Conservation (phyloP, 1,140 invertebrate species). For the Pseudomyrmex flavicornis region DNA sequence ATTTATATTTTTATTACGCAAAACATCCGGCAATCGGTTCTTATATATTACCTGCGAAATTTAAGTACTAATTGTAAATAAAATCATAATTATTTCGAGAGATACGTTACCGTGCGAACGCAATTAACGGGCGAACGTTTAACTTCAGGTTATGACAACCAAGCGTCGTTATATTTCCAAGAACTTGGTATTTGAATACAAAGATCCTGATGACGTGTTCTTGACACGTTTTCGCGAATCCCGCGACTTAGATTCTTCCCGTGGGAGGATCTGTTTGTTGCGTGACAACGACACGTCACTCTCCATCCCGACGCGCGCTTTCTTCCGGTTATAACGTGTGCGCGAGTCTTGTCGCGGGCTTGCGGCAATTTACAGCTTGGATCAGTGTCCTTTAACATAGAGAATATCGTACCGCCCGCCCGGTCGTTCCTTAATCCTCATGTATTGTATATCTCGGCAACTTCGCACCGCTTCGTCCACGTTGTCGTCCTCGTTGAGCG, state of each 20-base stretch:
- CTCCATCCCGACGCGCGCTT: slow-evolving; percentile 30
- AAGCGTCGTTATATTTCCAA: background rate
- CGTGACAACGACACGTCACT: slow-evolving; percentile 37
- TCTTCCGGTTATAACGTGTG: slow-evolving; percentile 68
- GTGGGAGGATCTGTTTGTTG: slow-evolving; percentile 30
- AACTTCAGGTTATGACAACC: background rate
- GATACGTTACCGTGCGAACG: too few species aligned
- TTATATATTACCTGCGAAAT: too few species aligned
- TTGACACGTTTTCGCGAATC: slow-evolving; percentile 46
- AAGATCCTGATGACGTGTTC: slow-evolving; percentile 17
- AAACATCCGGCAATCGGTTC: too few species aligned
- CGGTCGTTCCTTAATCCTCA: slow-evolving; percentile 68
- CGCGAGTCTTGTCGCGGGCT: slow-evolving; percentile 62
- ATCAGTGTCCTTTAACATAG: slow-evolving; percentile 69
- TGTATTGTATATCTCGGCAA: slow-evolving; percentile 51
- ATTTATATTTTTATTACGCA: too few species aligned
- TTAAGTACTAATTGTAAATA: too few species aligned
- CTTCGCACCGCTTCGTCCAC: slow-evolving; percentile 45
- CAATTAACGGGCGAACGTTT: too few species aligned
- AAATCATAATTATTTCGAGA: too few species aligned
- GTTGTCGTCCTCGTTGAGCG: background rate
- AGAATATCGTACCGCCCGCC: slow-evolving; percentile 60
- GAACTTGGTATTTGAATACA: background rate
- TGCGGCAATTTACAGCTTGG: slow-evolving; percentile 74
- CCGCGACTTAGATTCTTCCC: slow-evolving; percentile 26